phyloP scores from a whole-genome alignment of 2,113 vertebrate genomes.

The Hippocampus zosterae region DNA sequence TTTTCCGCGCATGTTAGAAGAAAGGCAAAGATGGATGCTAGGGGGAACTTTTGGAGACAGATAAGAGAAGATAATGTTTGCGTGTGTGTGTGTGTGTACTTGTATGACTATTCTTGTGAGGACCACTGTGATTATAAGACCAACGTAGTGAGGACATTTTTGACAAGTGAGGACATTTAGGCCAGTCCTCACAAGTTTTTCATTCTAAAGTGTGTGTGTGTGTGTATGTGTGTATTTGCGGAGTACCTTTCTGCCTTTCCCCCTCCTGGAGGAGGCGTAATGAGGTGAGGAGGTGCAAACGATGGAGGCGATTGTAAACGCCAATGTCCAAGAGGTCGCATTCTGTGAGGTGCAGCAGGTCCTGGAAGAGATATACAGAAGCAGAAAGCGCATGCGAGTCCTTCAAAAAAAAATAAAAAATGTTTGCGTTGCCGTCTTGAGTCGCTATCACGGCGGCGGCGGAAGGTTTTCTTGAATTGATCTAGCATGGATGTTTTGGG shows the following conservation, averaged over 20 bases:
- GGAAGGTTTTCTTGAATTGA: too few relatives aligned
- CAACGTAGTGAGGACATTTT: too few relatives aligned
- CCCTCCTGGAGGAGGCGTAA: conserved; percentile 72
- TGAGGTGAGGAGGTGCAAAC: conserved; percentile 71
- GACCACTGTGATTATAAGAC: too few relatives aligned
- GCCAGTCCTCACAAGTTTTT: too few relatives aligned
- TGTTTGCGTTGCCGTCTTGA: neutral
- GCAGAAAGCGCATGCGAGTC: neutral
- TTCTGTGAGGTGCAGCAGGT: conserved; percentile 73
- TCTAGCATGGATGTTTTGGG: too few relatives aligned
- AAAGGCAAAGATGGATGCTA: conserved; percentile 9
- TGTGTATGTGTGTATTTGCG: neutral
- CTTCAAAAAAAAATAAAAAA: too few relatives aligned
- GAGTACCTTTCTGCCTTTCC: conserved; percentile 69
- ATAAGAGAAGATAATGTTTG: conserved; percentile 20
- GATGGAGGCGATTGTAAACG: conserved; percentile 71
- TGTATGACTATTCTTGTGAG: too few relatives aligned
- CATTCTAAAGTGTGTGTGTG: neutral
- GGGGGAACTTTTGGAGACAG: conserved; percentile 12
- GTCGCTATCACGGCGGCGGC: neutral
- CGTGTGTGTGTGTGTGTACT: neutral
- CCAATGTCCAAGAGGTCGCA: conserved; percentile 71
- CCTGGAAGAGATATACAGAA: conserved; percentile 59
- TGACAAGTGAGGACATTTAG: too few relatives aligned
- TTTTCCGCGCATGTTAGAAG: conserved; percentile 1